Evolutionary conservation across 2,888 invertebrate species (phyloP).

Genomic region (Acrocera orbiculus): DNA sequence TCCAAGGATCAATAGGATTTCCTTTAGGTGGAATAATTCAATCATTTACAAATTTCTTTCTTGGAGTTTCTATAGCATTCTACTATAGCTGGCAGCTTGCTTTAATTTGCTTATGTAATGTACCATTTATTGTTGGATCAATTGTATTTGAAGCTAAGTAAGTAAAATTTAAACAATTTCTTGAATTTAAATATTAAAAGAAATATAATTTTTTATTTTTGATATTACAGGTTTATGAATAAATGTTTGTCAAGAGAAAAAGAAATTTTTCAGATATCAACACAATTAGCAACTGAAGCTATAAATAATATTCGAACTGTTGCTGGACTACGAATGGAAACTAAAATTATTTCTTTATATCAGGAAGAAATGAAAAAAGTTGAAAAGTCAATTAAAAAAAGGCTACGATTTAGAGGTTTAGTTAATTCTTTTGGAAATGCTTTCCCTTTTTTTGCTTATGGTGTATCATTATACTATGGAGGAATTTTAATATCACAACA

Average conservation of each 20-base stretch:
- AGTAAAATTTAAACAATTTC: background rate
- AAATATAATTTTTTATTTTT: conserved; percentile 1
- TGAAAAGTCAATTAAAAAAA: conserved; percentile 32
- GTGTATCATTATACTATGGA: conserved; percentile 51
- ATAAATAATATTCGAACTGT: conserved; percentile 55
- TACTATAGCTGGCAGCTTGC: conserved; percentile 54
- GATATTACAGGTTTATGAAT: conserved; percentile 32
- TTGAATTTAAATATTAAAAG: background rate
- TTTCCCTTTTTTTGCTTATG: conserved; percentile 53
- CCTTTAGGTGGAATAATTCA: conserved; percentile 50
- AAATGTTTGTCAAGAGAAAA: conserved; percentile 42
- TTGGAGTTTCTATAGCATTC: conserved; percentile 43
- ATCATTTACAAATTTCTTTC: conserved; percentile 42
- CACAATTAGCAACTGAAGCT: conserved; percentile 54
- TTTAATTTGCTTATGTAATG: conserved; percentile 43
- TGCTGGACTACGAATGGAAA: conserved; percentile 41
- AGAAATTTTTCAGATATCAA: conserved; percentile 43
- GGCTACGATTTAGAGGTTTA: conserved; percentile 42
- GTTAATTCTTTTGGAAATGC: conserved; percentile 54
- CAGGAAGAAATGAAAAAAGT: conserved; percentile 35
- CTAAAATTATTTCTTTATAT: conserved; percentile 40
- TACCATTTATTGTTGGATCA: conserved; percentile 46
- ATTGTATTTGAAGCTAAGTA: conserved; percentile 43
- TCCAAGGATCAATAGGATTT: conserved; percentile 55
- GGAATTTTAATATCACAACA: conserved; percentile 46